phyloP scores from a whole-genome alignment of 2,113 vertebrate genomes.

The Prionailurus bengalensis region DNA sequence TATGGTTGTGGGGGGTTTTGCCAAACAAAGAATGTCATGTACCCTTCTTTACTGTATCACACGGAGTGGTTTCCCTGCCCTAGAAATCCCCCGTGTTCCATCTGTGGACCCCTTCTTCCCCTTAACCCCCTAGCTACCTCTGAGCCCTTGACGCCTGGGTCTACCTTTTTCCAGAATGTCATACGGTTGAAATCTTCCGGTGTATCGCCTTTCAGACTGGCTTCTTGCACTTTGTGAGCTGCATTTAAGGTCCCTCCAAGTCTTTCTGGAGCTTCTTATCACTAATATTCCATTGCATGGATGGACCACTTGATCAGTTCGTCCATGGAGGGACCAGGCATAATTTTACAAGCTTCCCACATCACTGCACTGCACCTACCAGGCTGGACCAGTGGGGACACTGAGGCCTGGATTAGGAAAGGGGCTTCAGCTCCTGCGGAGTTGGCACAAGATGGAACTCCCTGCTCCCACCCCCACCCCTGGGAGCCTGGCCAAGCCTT shows the following conservation, averaged over 20 bases:
- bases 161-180: not conserved
- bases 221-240: not conserved
- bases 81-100: not conserved
- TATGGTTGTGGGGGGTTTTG: not conserved
- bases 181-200: too few species aligned
- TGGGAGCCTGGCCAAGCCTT: not conserved
- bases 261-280: not conserved
- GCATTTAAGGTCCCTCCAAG: fast-evolving
- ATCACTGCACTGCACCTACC: fast-evolving
- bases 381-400: not conserved
- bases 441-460: too few species aligned
- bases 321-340: not conserved
- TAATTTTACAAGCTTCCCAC: not conserved
- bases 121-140: too few species aligned
- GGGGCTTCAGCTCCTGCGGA: not conserved
- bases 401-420: not conserved
- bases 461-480: fast-evolving
- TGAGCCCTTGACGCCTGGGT: not conserved
- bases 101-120: not conserved
- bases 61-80: not conserved
- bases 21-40: not conserved
- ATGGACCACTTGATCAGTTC: fast-evolving
- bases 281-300: not conserved
- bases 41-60: fast-evolving
- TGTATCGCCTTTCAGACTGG: not conserved